Conservation (phyloP, 2,113 vertebrate genomes). For the Rallus limicola region DNA sequence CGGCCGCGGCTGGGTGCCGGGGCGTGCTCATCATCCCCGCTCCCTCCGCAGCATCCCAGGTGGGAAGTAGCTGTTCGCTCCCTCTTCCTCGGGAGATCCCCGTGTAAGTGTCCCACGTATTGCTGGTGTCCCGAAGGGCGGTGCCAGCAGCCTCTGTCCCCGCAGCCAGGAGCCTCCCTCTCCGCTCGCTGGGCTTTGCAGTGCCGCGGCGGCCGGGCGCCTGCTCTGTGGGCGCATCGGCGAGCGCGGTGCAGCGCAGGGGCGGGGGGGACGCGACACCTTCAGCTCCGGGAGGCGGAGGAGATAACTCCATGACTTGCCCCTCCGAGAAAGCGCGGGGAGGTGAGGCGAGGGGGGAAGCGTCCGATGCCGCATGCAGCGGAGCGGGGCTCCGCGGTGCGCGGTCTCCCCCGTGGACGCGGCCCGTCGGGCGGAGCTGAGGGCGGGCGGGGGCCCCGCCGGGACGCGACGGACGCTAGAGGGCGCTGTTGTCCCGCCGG, state of each 20-base stretch:
- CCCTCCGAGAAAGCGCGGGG: too few relatives aligned
- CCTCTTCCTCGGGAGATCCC: background rate
- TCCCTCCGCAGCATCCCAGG: too few relatives aligned
- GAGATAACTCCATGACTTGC: background rate
- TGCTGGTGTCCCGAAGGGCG: background rate
- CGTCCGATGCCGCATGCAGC: background rate
- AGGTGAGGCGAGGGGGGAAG: too few relatives aligned
- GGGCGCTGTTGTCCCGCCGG: constrained; percentile 68
- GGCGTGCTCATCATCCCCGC: background rate
- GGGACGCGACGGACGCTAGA: constrained; percentile 44
- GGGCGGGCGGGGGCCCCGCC: background rate
- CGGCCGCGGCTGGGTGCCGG: background rate
- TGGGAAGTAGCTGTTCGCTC: background rate
- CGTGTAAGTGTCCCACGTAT: fast-evolving
- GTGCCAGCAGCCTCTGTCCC: background rate
- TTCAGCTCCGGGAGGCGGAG: background rate
- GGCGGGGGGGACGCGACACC: too few relatives aligned
- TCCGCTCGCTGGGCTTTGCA: background rate
- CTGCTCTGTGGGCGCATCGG: background rate
- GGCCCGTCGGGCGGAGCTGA: background rate
- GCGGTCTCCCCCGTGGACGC: background rate
- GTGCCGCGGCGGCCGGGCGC: background rate
- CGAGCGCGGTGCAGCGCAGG: background rate
- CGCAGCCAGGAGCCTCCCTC: background rate
- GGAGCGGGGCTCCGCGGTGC: background rate